These are phyloP conservation scores for Tineola bisselliella DNA, from an alignment of 2,888 invertebrate species.

Conservation along the genomic window DNA sequence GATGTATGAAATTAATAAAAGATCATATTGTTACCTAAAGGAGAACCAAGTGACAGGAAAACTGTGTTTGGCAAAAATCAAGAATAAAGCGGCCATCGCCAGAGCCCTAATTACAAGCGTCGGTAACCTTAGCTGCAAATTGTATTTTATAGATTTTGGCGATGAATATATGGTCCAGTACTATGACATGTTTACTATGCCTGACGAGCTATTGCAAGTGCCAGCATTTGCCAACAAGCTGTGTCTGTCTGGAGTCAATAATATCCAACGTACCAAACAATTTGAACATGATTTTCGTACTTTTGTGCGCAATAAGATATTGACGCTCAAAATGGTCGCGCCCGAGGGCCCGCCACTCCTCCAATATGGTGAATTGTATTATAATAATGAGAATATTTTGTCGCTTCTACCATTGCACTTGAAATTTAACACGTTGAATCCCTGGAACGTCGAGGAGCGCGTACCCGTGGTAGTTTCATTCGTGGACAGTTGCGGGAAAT, in stretches of 20 bases:
- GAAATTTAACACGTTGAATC: constrained; percentile 47
- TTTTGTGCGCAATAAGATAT: constrained; percentile 70
- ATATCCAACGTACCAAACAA: constrained; percentile 64
- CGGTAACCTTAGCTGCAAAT: constrained; percentile 75
- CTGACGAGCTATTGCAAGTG: constrained; percentile 74
- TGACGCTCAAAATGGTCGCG: constrained; percentile 73
- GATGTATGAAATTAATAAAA: constrained; percentile 77
- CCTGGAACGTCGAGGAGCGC: constrained; percentile 37
- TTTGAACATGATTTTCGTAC: constrained; percentile 78
- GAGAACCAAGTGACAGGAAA: constrained; percentile 79
- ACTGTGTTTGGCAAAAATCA: constrained; percentile 78
- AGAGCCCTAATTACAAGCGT: constrained; percentile 81
- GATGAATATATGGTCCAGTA: constrained; percentile 78
- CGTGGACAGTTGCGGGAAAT: constrained; percentile 76
- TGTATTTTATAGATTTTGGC: constrained; percentile 85
- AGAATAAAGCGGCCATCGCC: constrained; percentile 74
- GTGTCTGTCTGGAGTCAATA: constrained; percentile 75
- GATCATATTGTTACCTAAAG: constrained; percentile 66
- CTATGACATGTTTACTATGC: constrained; percentile 78
- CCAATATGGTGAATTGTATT: constrained; percentile 78
- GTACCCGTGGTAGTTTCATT: constrained; percentile 71
- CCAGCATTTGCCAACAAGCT: constrained; percentile 81
- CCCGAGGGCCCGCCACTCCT: constrained; percentile 77
- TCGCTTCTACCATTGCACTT: constrained; percentile 57
- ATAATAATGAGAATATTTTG: constrained; percentile 68